Percentiles rank a stretch among this genome's conserved stretches.
phyloP scores from a whole-genome alignment of 2,888 invertebrate species.

The Zonitis immaculata region DNA sequence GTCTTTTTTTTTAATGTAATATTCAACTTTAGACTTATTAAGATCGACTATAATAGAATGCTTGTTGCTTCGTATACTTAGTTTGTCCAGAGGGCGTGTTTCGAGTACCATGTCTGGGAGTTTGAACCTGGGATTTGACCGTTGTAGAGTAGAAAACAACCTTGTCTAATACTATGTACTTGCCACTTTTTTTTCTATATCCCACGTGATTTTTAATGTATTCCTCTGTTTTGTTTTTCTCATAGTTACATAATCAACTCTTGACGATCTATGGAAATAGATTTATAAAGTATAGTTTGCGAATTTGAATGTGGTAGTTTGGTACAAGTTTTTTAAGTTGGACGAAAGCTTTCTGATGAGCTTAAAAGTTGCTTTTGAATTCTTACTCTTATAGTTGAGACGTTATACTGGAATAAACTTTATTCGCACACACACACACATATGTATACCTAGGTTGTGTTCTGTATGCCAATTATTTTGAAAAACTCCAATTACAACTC shows the following conservation, averaged over 20 bases:
- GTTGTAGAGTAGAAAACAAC: conserved; percentile 17
- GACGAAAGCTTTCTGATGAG: conserved; percentile 30
- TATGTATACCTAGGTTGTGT: no score
- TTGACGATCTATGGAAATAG: no score
- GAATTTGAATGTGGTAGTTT: conserved; percentile 18
- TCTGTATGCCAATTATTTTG: conserved; percentile 19
- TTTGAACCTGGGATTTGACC: conserved; percentile 20
- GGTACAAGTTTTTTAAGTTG: conserved; percentile 20
- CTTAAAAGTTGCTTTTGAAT: conserved; percentile 25
- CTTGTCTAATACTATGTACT: conserved; percentile 11
- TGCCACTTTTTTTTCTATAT: not conserved
- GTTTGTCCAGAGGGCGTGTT: not conserved
- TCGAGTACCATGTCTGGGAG: conserved; percentile 21
- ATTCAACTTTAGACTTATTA: no score
- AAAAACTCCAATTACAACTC: conserved; percentile 12
- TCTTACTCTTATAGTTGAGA: no score
- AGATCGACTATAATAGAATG: no score
- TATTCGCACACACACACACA: no score
- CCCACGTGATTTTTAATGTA: not conserved
- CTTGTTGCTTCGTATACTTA: conserved; percentile 13
- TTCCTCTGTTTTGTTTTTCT: conserved; percentile 18
- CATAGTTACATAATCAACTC: no score
- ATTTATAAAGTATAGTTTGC: conserved; percentile 27
- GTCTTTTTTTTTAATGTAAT: no score
- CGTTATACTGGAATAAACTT: conserved; percentile 22